Percentiles rank a stretch among this genome's conserved stretches.
phyloP scores from a whole-genome alignment of 2,888 invertebrate species.

The Brachycybe producta region DNA sequence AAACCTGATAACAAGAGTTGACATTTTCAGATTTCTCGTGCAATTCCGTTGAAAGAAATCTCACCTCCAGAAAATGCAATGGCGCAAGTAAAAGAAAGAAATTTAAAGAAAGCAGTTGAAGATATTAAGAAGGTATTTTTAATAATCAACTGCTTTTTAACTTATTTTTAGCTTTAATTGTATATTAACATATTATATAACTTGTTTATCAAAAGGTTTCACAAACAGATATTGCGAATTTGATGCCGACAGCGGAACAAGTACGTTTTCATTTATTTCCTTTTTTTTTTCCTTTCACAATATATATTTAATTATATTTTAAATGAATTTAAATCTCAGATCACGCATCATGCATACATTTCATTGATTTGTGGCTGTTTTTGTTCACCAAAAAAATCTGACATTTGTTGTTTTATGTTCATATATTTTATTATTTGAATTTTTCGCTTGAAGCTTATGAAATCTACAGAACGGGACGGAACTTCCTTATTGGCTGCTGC shows the following conservation, averaged over 20 bases:
- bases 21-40: neutral
- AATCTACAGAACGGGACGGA: too few relatives aligned
- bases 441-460: too few relatives aligned
- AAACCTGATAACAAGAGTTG: neutral
- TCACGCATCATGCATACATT: too few relatives aligned
- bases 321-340: too few relatives aligned
- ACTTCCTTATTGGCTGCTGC: too few relatives aligned
- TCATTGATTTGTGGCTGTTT: too few relatives aligned
- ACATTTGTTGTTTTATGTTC: too few relatives aligned
- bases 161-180: neutral
- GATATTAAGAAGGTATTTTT: slow-evolving; percentile 1
- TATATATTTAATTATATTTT: neutral
- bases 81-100: neutral
- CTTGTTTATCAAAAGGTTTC: slow-evolving; percentile 3
- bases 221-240: neutral
- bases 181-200: neutral
- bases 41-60: slow-evolving; percentile 2
- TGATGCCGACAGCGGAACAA: slow-evolving; percentile 5
- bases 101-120: neutral
- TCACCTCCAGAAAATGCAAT: neutral
- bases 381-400: too few relatives aligned
- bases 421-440: too few relatives aligned
- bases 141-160: neutral
- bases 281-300: neutral
- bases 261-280: neutral